Percentiles rank a stretch among this genome's conserved stretches.
These are phyloP conservation scores for Lasioglossum leucozonium DNA, from an alignment of 2,888 invertebrate species.

Conservation along the genomic window DNA sequence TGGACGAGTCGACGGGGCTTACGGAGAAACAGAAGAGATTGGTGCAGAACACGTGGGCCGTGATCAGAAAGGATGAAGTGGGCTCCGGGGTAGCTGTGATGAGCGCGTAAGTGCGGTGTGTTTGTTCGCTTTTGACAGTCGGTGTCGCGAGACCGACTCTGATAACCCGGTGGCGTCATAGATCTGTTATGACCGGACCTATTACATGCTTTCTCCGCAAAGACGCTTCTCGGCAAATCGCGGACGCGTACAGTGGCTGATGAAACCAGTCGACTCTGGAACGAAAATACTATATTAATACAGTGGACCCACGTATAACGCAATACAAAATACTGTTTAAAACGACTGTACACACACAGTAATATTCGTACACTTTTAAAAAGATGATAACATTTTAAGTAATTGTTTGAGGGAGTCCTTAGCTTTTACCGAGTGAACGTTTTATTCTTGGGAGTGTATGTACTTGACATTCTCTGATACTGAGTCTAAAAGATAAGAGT, in stretches of 20 bases:
- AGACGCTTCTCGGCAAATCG: neutral
- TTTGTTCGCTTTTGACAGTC: neutral
- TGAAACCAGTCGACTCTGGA: neutral
- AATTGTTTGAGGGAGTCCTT: neutral
- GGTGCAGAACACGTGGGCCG: constrained; percentile 84
- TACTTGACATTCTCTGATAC: neutral
- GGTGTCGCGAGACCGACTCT: neutral
- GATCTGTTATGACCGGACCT: neutral
- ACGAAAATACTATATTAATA: neutral
- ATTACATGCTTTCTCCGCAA: neutral
- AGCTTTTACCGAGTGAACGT: neutral
- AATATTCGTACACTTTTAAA: neutral
- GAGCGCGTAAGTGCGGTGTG: constrained; percentile 81
- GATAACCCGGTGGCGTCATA: neutral
- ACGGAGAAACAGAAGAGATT: constrained; percentile 84
- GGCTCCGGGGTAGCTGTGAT: constrained; percentile 84
- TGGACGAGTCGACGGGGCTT: constrained; percentile 84
- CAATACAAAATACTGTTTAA: too few relatives aligned
- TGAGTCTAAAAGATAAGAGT: neutral
- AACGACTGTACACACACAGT: too few relatives aligned
- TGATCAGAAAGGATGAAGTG: constrained; percentile 84
- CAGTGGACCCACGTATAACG: too few relatives aligned
- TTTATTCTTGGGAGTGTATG: neutral
- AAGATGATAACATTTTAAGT: too few relatives aligned
- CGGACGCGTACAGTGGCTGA: neutral